Percentiles rank a stretch among this genome's conserved stretches.
Evolutionary conservation across 2,797 vertebrate species (phyloP).

Genomic region (Florisuga fusca): DNA sequence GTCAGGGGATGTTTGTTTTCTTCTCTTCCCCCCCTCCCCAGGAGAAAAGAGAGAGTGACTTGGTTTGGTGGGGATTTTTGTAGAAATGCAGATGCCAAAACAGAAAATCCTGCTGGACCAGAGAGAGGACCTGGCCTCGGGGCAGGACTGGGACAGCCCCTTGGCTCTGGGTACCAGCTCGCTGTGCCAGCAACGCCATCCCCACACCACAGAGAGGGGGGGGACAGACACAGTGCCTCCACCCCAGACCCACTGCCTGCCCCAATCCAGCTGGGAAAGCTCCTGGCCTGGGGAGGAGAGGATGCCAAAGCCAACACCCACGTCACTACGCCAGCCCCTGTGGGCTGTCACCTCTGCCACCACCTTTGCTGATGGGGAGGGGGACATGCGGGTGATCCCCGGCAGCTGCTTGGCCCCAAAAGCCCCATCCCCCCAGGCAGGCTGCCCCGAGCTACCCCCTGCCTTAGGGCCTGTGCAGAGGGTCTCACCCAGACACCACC

Average conservation of each 20-base stretch:
- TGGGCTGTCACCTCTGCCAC: background rate
- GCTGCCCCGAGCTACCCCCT: background rate
- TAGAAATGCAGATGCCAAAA: background rate
- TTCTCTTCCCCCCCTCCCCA: background rate
- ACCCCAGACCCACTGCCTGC: background rate
- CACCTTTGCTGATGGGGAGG: background rate
- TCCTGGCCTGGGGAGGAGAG: fast-evolving
- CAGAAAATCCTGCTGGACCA: background rate
- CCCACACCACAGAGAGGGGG: too few species aligned
- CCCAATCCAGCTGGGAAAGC: background rate
- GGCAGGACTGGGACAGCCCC: background rate
- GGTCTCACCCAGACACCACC: background rate
- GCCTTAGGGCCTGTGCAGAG: background rate
- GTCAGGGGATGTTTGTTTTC: background rate
- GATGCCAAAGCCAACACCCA: fast-evolving
- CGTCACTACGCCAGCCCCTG: fast-evolving
- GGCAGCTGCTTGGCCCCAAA: background rate
- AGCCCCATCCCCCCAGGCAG: fast-evolving
- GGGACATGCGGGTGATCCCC: background rate
- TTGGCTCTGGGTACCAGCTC: fast-evolving
- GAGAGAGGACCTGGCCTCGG: background rate
- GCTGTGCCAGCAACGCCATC: fast-evolving
- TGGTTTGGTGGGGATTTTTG: background rate
- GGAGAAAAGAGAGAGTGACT: background rate
- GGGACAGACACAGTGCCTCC: fast-evolving